Conservation (phyloP, 2,113 vertebrate species). For the Pardalotus punctatus region DNA sequence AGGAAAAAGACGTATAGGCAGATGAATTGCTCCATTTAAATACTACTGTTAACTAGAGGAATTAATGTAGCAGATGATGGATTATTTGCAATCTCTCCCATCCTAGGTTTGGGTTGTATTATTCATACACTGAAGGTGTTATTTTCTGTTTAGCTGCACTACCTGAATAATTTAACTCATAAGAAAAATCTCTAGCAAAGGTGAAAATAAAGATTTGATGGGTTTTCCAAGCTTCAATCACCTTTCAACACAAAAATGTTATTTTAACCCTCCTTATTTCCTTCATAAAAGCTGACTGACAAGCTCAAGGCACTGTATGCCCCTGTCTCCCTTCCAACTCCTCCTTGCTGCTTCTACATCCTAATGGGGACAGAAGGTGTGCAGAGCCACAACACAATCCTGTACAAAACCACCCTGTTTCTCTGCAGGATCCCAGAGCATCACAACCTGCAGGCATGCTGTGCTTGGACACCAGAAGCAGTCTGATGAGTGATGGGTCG, state of each 20-base stretch:
- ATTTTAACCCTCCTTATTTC: constrained; percentile 9
- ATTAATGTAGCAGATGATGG: constrained; percentile 21
- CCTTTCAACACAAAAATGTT: background rate
- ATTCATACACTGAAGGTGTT: background rate
- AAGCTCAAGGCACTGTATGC: background rate
- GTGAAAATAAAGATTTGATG: constrained; percentile 31
- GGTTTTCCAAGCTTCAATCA: constrained; percentile 25
- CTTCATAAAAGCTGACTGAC: background rate
- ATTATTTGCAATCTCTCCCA: constrained; percentile 21
- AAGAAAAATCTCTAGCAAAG: background rate
- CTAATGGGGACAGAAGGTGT: background rate
- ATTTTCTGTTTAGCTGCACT: constrained; percentile 13
- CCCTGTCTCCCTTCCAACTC: background rate
- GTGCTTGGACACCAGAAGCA: background rate
- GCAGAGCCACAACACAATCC: background rate
- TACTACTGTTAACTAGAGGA: constrained; percentile 7
- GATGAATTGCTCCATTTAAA: constrained; percentile 25
- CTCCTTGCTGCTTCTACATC: background rate
- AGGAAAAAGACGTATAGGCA: background rate
- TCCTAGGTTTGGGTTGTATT: background rate
- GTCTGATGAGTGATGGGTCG: background rate
- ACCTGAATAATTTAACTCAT: constrained; percentile 36
- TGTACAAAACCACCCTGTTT: background rate
- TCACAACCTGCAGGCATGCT: background rate
- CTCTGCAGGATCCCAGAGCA: background rate